phyloP scores from a whole-genome alignment of 2,888 invertebrate species.

The Spilosoma lubricipeda region DNA sequence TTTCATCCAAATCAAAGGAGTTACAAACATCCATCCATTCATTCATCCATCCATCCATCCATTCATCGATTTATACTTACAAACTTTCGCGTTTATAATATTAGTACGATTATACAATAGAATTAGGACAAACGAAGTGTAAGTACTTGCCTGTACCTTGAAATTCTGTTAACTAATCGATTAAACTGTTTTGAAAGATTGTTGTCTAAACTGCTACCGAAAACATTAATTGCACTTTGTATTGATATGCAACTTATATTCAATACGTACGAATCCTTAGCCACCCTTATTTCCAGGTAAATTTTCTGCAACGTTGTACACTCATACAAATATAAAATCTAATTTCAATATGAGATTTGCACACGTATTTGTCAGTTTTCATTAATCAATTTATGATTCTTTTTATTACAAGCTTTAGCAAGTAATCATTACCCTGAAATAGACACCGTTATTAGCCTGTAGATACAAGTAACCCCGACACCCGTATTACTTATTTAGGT shows the following conservation, averaged over 20 bases:
- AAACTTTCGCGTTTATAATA: too few species aligned
- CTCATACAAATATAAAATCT: not conserved
- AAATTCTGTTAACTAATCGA: not conserved
- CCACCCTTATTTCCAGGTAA: not conserved
- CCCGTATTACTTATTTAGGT: not conserved
- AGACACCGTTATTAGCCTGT: not conserved
- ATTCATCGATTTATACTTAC: too few species aligned
- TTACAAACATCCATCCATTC: too few species aligned
- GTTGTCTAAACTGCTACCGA: not conserved
- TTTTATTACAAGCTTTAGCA: not conserved
- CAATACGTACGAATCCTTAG: not conserved
- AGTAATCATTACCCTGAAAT: slow-evolving; percentile 4
- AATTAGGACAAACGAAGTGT: too few species aligned
- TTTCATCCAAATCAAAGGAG: too few species aligned
- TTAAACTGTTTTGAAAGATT: not conserved
- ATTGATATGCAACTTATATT: not conserved
- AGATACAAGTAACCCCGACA: not conserved
- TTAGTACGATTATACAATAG: too few species aligned
- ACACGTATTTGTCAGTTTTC: not conserved
- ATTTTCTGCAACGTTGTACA: not conserved
- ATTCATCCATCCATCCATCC: too few species aligned
- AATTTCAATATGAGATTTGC: not conserved
- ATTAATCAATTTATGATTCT: slow-evolving; percentile 2
- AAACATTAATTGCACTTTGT: not conserved
- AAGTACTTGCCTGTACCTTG: not conserved